Conservation (phyloP, 2,113 vertebrate genomes). For the Neoarius graeffei region DNA sequence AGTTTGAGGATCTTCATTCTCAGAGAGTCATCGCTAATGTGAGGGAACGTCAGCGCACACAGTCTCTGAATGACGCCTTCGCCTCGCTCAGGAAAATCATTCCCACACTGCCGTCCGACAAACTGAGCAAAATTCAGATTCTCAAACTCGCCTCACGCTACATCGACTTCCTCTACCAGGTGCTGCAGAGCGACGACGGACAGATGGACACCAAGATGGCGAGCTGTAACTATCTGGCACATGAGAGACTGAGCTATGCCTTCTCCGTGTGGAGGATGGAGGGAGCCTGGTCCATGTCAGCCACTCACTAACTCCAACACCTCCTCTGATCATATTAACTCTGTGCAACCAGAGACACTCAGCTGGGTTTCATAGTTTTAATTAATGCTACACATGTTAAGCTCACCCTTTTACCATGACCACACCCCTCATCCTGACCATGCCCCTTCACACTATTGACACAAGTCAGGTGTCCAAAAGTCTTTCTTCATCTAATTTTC, state of each 20-base stretch:
- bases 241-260: constrained; percentile 88
- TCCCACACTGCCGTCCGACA: constrained; percentile 87
- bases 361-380: background rate
- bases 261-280: constrained; percentile 95
- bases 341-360: background rate
- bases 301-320: constrained; percentile 75
- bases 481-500: constrained; percentile 7
- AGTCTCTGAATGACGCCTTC: constrained; percentile 88
- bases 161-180: constrained; percentile 90
- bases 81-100: constrained; percentile 87
- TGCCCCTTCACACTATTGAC: background rate
- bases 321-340: background rate
- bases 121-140: constrained; percentile 92
- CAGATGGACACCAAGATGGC: constrained; percentile 82
- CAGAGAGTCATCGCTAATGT: constrained; percentile 89
- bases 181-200: constrained; percentile 86
- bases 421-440: background rate
- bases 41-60: constrained; percentile 85
- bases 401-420: background rate
- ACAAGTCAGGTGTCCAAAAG: background rate
- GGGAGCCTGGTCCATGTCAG: constrained; percentile 89
- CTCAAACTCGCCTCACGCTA: constrained; percentile 87
- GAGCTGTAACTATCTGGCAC: constrained; percentile 85
- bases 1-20: constrained; percentile 78
- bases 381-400: background rate